phyloP scores from a whole-genome alignment of 2,888 invertebrate species.

The Pardosa pseudoannulata region DNA sequence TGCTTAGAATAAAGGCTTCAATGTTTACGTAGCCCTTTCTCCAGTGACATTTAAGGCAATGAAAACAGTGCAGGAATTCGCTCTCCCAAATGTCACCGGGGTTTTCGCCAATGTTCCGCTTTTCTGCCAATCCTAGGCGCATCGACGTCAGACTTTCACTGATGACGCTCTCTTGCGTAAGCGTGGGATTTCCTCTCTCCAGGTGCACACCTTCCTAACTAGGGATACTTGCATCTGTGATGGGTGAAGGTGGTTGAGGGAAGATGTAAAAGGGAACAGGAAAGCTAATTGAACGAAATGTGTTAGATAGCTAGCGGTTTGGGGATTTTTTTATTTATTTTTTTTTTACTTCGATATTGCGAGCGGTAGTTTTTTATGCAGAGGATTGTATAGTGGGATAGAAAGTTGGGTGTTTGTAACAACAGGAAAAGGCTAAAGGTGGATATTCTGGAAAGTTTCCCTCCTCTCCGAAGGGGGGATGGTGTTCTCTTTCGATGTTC shows the following conservation, averaged over 20 bases:
- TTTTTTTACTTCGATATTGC: slow-evolving; percentile 39
- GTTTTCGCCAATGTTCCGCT: not conserved
- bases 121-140: not conserved
- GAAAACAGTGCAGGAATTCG: too few species aligned
- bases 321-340: too few species aligned
- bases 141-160: slow-evolving; percentile 46
- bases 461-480: not conserved
- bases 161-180: slow-evolving; percentile 42
- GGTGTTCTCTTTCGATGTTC: slow-evolving; percentile 26
- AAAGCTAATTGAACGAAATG: slow-evolving; percentile 64
- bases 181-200: slow-evolving; percentile 66
- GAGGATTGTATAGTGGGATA: slow-evolving; percentile 41
- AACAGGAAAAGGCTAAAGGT: slow-evolving; percentile 68
- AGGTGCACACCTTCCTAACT: slow-evolving; percentile 38
- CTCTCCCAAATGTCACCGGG: too few species aligned
- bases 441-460: slow-evolving; percentile 5
- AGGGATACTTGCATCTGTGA: slow-evolving; percentile 30
- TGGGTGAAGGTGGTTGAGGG: slow-evolving; percentile 66
- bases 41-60: too few species aligned
- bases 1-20: too few species aligned
- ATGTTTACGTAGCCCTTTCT: too few species aligned
- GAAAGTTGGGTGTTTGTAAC: slow-evolving; percentile 69
- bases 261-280: slow-evolving; percentile 40
- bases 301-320: slow-evolving; percentile 50
- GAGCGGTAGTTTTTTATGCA: slow-evolving; percentile 49